These are phyloP conservation scores for Ligdia adustata DNA, from an alignment of 2,888 invertebrate species.

Conservation along the genomic window DNA sequence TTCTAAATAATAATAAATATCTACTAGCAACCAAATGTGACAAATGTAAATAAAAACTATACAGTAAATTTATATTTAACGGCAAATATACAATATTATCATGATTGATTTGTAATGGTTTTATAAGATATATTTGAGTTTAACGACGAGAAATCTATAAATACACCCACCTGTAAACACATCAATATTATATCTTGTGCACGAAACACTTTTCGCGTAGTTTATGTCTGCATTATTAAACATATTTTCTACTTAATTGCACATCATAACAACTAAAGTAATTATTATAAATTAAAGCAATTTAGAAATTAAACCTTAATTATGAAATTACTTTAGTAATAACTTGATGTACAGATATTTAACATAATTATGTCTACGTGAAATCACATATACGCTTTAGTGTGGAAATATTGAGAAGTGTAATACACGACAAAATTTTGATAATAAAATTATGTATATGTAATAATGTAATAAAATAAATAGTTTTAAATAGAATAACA, in stretches of 20 bases:
- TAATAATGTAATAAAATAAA: too few species aligned
- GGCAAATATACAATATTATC: slow-evolving; percentile 47
- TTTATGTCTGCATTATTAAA: slow-evolving; percentile 30
- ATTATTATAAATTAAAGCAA: neutral
- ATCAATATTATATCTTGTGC: slow-evolving; percentile 49
- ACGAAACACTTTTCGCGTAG: slow-evolving; percentile 61
- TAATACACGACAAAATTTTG: too few species aligned
- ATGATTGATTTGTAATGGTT: slow-evolving; percentile 40
- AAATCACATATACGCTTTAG: too few species aligned
- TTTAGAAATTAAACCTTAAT: neutral
- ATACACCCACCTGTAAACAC: slow-evolving; percentile 52
- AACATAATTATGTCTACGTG: too few species aligned
- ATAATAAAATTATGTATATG: too few species aligned
- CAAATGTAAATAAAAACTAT: slow-evolving; percentile 25
- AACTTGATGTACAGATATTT: too few species aligned
- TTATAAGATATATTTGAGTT: slow-evolving; percentile 38
- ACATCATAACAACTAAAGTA: neutral
- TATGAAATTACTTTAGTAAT: neutral
- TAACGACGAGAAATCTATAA: slow-evolving; percentile 46
- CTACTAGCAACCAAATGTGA: too few species aligned
- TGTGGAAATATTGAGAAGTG: too few species aligned
- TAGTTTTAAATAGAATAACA: too few species aligned
- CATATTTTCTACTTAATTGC: slow-evolving; percentile 5
- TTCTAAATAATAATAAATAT: too few species aligned
- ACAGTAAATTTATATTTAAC: slow-evolving; percentile 46